Percentiles rank a stretch among this genome's conserved stretches.
phyloP scores from a whole-genome alignment of 2,797 vertebrate genomes.

The Halcyon badia region DNA sequence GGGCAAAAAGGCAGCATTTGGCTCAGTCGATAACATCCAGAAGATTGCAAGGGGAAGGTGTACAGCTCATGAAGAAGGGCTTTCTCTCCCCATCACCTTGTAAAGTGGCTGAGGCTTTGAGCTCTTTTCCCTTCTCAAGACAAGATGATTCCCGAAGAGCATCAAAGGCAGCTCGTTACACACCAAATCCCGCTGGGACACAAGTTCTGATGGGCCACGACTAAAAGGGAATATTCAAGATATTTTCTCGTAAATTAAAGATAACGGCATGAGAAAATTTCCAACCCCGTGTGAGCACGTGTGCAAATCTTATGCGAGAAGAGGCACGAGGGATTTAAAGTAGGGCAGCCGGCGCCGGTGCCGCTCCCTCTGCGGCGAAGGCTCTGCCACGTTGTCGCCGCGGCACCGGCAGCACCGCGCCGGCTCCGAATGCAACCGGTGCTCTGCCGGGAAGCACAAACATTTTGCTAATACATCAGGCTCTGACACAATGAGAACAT shows the following conservation, averaged over 20 bases:
- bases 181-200: background rate
- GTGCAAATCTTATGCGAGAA: background rate
- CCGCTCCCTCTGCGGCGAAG: background rate
- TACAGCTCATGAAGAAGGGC: background rate
- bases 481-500: background rate
- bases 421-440: background rate
- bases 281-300: background rate
- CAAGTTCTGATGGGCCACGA: slow-evolving; percentile 5
- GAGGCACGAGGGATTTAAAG: background rate
- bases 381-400: background rate
- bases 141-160: slow-evolving; percentile 29
- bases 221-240: slow-evolving; percentile 47
- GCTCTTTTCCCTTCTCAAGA: background rate
- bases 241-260: slow-evolving; percentile 51
- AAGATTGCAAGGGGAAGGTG: background rate
- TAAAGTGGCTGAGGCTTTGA: background rate
- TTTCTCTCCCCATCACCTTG: background rate
- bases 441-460: background rate
- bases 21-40: background rate
- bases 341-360: background rate
- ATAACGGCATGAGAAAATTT: background rate
- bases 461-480: background rate
- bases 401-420: background rate
- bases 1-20: background rate
- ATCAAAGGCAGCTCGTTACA: slow-evolving; percentile 27